These are phyloP conservation scores for Platichthys stellatus DNA, from an alignment of 2,113 vertebrate species.

Conservation along the genomic window DNA sequence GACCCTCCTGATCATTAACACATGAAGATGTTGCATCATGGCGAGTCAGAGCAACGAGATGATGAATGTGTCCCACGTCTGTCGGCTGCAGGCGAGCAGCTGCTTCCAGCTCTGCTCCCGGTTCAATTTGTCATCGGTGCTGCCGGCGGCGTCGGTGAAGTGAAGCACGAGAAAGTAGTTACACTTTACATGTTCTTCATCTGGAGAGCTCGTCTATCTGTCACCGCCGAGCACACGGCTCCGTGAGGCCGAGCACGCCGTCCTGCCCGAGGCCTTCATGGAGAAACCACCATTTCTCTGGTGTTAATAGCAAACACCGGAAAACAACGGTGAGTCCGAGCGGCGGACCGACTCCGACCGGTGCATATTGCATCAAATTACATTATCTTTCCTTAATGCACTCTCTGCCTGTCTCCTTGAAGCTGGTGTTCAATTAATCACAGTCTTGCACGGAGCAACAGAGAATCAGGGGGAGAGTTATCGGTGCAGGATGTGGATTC, in stretches of 20 bases:
- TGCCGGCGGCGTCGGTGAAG: slow-evolving; percentile 37
- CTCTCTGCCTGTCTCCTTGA: neutral
- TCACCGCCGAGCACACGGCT: neutral
- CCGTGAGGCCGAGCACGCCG: neutral
- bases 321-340: neutral
- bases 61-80: slow-evolving; percentile 24
- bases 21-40: slow-evolving; percentile 3
- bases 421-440: slow-evolving; percentile 21
- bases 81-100: neutral
- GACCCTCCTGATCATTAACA: neutral
- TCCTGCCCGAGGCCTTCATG: neutral
- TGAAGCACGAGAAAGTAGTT: slow-evolving; percentile 24
- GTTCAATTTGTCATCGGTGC: slow-evolving; percentile 36
- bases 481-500: too few species aligned
- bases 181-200: slow-evolving; percentile 34
- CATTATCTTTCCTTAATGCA: slow-evolving; percentile 9
- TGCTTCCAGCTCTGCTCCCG: slow-evolving; percentile 3
- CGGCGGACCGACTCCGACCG: too few species aligned
- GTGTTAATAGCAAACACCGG: neutral
- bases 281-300: neutral
- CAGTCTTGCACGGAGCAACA: neutral
- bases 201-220: neutral
- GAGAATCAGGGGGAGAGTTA: neutral
- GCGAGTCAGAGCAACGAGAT: neutral
- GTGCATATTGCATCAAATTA: neutral